Evolutionary conservation across 2,888 invertebrate species (phyloP), one percentile per base, ranked within the genome.

Genomic region (Apamea anceps): DNA sequence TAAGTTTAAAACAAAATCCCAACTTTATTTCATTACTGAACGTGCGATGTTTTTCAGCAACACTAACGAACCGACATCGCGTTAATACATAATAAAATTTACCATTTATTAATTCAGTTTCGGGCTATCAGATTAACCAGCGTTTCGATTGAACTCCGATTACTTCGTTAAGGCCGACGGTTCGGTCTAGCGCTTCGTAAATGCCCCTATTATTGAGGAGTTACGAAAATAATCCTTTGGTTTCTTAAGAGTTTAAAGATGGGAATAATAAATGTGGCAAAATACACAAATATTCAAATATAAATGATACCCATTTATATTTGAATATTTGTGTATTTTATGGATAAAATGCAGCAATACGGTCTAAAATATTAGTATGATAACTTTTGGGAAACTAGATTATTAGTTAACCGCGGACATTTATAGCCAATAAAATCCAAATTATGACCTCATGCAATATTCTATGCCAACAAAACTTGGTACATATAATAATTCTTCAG

Each of bases 41-140:
- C 28, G 63, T 37, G 37, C 32, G 21, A 87, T 72, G 60, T 67
- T 80, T 84, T 85, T 85, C 80, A 87, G 74, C 13, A 66, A 66
- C 72, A 63, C 70, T 62, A 87, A 87, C 74, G 67, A 67, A 60
- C 74, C 81, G 73, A 51, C 32, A 73, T 66, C 70, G 77, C 70
- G 72, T 87, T 77, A 85, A 87, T 87, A 87, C 82, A 18, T 88
- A 79, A 85, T 89, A 80, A 81, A 89, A 86, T 87, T 79, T 71
- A 57, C 79, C 79, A 81, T 81, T 82, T 82, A 88, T 89, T 86
- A 88, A 84, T 88, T 88, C 81, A 79, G 79, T 86, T 89, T 79
- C 72, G 62, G 62, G 54, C 32, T 81, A 80, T 83, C 88, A 76
- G 79, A 86, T 89, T 85, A 85, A 82, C 81, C 45, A 57, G 68